Percentiles rank a stretch among this genome's conserved stretches.
Evolutionary conservation across 2,797 vertebrate genomes (phyloP).

Genomic region (Melanotaenia parkinsoni): DNA sequence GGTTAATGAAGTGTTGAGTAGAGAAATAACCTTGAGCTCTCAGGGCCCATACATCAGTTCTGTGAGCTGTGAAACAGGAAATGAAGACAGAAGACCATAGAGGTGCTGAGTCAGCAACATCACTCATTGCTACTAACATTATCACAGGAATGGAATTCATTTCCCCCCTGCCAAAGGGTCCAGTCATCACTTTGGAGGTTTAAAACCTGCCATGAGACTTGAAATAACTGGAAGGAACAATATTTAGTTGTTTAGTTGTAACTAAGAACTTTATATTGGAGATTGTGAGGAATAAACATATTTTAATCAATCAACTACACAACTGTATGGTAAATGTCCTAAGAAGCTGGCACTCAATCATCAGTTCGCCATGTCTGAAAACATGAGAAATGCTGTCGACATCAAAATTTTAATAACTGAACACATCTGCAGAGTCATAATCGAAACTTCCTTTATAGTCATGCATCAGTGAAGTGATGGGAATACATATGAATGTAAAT

Average conservation of each 20-base stretch:
- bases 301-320: neutral
- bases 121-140: slow-evolving; percentile 67
- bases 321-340: neutral
- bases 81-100: slow-evolving; percentile 79
- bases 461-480: slow-evolving; percentile 27
- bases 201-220: slow-evolving; percentile 35
- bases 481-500: slow-evolving; percentile 37
- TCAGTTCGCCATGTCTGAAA: neutral
- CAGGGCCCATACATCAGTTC: slow-evolving; percentile 77
- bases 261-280: neutral
- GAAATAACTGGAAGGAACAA: slow-evolving; percentile 16
- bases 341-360: slow-evolving; percentile 7
- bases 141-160: slow-evolving; percentile 72
- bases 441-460: slow-evolving; percentile 36
- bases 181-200: slow-evolving; percentile 59
- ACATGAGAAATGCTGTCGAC: slow-evolving; percentile 20
- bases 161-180: slow-evolving; percentile 56
- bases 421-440: slow-evolving; percentile 42
- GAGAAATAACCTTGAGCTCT: slow-evolving; percentile 81
- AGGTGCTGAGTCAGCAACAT: slow-evolving; percentile 82
- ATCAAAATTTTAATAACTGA: slow-evolving; percentile 52
- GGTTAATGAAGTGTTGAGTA: slow-evolving; percentile 81
- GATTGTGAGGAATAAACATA: neutral
- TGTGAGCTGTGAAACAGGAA: slow-evolving; percentile 76
- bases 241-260: slow-evolving; percentile 3